Evolutionary conservation across 1,140 invertebrate genomes (phyloP).

Genomic region (Caenorhabditis brenneri): DNA sequence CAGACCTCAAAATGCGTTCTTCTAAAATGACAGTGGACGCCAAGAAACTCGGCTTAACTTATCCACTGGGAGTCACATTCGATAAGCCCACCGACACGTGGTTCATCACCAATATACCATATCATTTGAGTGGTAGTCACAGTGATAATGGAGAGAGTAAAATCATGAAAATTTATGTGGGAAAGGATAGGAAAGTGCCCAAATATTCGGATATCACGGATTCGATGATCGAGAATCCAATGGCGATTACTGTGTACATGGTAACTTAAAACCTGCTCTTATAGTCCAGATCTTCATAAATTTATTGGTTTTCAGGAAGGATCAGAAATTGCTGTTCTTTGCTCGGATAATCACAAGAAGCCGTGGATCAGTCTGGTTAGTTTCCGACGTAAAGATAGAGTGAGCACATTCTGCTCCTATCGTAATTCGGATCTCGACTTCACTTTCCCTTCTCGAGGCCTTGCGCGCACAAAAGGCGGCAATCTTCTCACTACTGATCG

Average conservation of each 20-base stretch:
- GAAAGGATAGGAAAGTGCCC: neutral
- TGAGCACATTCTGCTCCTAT: neutral
- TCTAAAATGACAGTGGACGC: neutral
- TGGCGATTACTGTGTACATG: constrained; percentile 7
- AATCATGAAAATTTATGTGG: neutral
- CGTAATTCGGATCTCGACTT: neutral
- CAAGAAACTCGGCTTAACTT: neutral
- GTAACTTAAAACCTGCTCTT: too few species aligned
- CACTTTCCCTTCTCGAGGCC: neutral
- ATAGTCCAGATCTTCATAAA: neutral
- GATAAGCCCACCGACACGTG: neutral
- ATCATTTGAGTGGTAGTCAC: neutral
- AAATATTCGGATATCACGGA: neutral
- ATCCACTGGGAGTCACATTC: neutral
- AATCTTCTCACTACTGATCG: constrained; percentile 14
- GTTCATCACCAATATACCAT: neutral
- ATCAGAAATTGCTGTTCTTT: neutral
- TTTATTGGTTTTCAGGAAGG: neutral
- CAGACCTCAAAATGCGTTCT: neutral
- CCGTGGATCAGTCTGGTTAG: neutral
- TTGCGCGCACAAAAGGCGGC: constrained; percentile 6
- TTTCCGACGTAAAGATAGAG: neutral
- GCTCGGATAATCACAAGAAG: neutral
- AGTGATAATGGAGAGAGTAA: neutral
- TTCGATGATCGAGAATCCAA: neutral